phyloP scores from a whole-genome alignment of 1,140 invertebrate genomes.

The Lordiphosa mommai region DNA sequence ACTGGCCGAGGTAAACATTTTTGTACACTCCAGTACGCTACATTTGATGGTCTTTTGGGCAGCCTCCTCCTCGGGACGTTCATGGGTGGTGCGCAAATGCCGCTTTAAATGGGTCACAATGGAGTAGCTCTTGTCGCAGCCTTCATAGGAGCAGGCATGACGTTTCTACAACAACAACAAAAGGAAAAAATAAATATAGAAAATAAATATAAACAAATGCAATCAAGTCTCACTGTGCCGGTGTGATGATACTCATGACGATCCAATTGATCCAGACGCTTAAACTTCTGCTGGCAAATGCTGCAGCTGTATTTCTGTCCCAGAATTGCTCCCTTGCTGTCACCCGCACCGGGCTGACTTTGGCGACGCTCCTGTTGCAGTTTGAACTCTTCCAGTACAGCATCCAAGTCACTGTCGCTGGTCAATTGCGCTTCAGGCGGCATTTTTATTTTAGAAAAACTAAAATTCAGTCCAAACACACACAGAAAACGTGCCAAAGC shows the following conservation, averaged over 20 bases:
- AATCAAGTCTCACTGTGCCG: conserved; percentile 45
- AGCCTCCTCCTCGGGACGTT: conserved; percentile 19
- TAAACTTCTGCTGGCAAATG: conserved; percentile 57
- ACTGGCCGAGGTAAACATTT: conserved; percentile 54
- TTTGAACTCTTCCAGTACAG: conserved; percentile 51
- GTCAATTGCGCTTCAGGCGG: conserved; percentile 38
- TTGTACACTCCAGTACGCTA: conserved; percentile 43
- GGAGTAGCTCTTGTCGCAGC: conserved; percentile 64
- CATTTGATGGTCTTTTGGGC: conserved; percentile 57
- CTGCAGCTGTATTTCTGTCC: conserved; percentile 43
- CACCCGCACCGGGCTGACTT: conserved; percentile 28
- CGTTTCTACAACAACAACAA: conserved; percentile 71
- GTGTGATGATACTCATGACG: conserved; percentile 76
- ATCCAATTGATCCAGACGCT: conserved; percentile 66
- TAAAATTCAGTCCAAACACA: no score
- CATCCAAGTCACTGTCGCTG: conserved; percentile 71
- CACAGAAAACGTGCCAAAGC: no score
- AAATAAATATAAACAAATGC: neutral
- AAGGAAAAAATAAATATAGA: neutral
- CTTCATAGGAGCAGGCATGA: conserved; percentile 62
- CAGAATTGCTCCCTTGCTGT: conserved; percentile 14
- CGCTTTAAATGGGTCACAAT: conserved; percentile 70
- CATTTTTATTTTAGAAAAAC: no score
- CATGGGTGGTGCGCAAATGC: conserved; percentile 65
- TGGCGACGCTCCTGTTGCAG: conserved; percentile 15